Conservation (phyloP, 2,888 invertebrate genomes). For the Agriopis marginaria region DNA sequence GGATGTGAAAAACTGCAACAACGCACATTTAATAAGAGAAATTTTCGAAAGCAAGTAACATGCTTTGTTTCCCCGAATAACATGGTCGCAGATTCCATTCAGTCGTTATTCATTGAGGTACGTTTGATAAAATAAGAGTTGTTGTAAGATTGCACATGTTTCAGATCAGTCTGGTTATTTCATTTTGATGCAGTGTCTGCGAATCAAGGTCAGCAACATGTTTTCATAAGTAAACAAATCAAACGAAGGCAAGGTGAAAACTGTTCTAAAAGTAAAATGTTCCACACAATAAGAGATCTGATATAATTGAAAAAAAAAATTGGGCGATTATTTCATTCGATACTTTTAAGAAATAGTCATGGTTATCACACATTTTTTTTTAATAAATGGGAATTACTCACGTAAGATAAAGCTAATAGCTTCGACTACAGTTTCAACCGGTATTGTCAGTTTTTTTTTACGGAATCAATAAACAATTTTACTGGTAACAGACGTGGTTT, state of each 20-base stretch:
- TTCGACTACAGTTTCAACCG: too few relatives aligned
- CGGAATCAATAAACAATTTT: too few relatives aligned
- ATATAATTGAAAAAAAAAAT: too few relatives aligned
- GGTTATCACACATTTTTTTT: too few relatives aligned
- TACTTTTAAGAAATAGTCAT: too few relatives aligned
- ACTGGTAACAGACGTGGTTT: too few relatives aligned
- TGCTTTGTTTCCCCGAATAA: conserved; percentile 37
- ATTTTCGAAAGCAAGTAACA: conserved; percentile 38
- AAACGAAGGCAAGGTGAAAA: conserved; percentile 33
- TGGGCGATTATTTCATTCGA: too few relatives aligned
- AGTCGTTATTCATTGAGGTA: conserved; percentile 6
- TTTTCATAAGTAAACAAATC: conserved; percentile 31
- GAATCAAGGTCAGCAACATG: conserved; percentile 27
- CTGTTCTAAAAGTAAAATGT: conserved; percentile 20
- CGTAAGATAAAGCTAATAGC: too few relatives aligned
- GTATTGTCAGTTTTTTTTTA: too few relatives aligned
- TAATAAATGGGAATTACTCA: too few relatives aligned
- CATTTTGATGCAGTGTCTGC: conserved; percentile 18
- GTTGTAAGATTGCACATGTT: conserved; percentile 19
- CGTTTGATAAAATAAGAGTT: conserved; percentile 25
- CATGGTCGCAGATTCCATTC: conserved; percentile 22
- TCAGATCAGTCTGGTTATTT: conserved; percentile 6
- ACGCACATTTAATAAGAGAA: conserved; percentile 44
- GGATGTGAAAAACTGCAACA: conserved; percentile 31
- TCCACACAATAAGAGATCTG: neutral